Base-by-base conservation (phyloP, 2,113 vertebrate genomes). In the Lamprologus callipterus region DNA sequence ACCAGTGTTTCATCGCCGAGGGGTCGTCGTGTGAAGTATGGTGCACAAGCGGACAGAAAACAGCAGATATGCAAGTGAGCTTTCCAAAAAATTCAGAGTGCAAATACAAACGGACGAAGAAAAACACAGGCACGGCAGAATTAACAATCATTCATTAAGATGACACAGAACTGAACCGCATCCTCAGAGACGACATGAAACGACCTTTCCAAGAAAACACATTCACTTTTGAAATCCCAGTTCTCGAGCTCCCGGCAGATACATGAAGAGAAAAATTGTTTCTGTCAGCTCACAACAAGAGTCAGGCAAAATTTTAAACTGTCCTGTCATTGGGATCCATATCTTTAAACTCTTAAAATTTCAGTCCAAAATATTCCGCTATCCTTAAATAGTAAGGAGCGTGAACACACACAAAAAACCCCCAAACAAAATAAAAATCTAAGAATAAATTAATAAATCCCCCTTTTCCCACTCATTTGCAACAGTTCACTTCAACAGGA, bases 111-210 rank as follows among this genome's bases (percentile, higher is more conserved):
- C 86, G 87, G 92, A 95, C 91, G 4, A 92, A 89, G 87, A 92
- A 95, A 68, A 94, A 94, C 92, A 95, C 95, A 95, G 94, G 94
- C 94, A 95, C 95, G 80, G 94, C 93, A 95, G 93, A 95, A 93
- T 90, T 82, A 92, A 94, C 94, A 95, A 94, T 95, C 94, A 89
- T 95, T 95, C 93, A 92, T 89, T 91, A 85, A 91, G 90, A 93
- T 94, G 92, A 95, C 93, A 93, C 88, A 85, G 86, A 88, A 92
- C 83, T 47, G 83, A 93, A 89, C 81, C 75, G 82, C 88, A 83
- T 86, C 94, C 91, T 91, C 85, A 4, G 87, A 89, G 81, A 88
- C 85, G 2, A 92, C 91, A 84, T 91, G 88, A 91, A 85, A 93
- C 89, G 23, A 90, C 80, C 82, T 85, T 87, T 85, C 83, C 54